These are phyloP conservation scores for Sphaerophoria taeniata DNA, from an alignment of 2,888 invertebrate species.

Conservation along the genomic window DNA sequence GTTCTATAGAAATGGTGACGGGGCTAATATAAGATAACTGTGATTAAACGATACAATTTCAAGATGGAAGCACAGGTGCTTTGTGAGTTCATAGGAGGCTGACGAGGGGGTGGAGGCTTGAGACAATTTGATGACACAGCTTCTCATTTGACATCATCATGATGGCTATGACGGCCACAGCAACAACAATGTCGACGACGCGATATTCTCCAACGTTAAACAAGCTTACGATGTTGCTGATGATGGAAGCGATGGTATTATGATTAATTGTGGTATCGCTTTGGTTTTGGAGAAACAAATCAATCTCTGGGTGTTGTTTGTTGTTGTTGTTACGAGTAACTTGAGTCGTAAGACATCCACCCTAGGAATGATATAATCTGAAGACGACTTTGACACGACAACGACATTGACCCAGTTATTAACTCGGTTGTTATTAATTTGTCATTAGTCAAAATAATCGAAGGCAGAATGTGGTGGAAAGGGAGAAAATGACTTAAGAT, in stretches of 20 bases:
- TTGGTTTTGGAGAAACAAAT: constrained; percentile 34
- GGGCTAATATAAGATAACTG: constrained; percentile 1
- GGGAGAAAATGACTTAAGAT: no score
- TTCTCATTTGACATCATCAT: constrained; percentile 22
- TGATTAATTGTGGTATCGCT: constrained; percentile 65
- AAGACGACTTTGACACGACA: constrained; percentile 48
- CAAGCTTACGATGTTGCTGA: constrained; percentile 34
- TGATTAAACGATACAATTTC: constrained; percentile 48
- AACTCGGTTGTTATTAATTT: constrained; percentile 50
- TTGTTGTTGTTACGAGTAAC: background rate
- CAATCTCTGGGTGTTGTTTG: constrained; percentile 41
- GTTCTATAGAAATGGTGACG: no score
- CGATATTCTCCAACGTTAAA: no score
- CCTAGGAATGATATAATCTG: background rate
- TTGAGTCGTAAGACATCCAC: no score
- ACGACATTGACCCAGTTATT: constrained; percentile 61
- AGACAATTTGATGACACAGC: constrained; percentile 49
- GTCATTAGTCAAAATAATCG: constrained; percentile 31
- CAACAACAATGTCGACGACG: no score
- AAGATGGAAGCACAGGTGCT: constrained; percentile 49
- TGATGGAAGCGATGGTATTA: constrained; percentile 61
- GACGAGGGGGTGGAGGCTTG: background rate
- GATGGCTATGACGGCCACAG: constrained; percentile 35
- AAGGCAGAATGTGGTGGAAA: background rate
- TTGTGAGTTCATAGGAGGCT: background rate